phyloP scores from a whole-genome alignment of 2,888 invertebrate species.

The Protodeltote pygarga region DNA sequence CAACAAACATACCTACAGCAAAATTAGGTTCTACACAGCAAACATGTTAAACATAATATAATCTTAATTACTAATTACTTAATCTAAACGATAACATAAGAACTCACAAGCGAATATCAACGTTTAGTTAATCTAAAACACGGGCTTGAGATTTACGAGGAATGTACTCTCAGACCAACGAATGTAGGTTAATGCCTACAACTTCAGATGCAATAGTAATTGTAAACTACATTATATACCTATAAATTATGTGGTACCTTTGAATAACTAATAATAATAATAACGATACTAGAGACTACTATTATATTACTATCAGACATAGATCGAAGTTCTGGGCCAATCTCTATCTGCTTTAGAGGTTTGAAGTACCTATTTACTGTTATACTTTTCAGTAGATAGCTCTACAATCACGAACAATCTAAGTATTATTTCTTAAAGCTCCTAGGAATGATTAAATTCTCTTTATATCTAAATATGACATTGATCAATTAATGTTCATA shows the following conservation, averaged over 20 bases:
- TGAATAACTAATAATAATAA: conserved; percentile 21
- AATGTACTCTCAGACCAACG: conserved; percentile 40
- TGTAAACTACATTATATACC: conserved; percentile 14
- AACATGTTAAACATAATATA: conserved; percentile 18
- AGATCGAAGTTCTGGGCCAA: too few species aligned
- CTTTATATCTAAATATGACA: too few species aligned
- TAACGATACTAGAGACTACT: conserved; percentile 1
- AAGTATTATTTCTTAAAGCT: too few species aligned
- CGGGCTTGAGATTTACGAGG: conserved; percentile 39
- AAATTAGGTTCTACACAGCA: conserved; percentile 13
- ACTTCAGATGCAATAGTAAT: conserved; percentile 42
- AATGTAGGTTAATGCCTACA: conserved; percentile 65
- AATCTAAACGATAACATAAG: conserved; percentile 27
- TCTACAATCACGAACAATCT: too few species aligned
- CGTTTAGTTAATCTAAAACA: conserved; percentile 40
- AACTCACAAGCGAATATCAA: conserved; percentile 28
- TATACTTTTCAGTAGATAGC: too few species aligned
- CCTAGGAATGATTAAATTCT: too few species aligned
- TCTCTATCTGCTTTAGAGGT: too few species aligned
- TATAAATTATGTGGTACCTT: conserved; percentile 15
- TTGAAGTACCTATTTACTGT: too few species aligned
- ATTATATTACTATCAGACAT: not conserved
- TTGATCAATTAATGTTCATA: too few species aligned
- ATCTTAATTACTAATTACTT: conserved; percentile 29
- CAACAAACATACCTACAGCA: conserved; percentile 2